Base-by-base conservation (phyloP, 2,113 vertebrate genomes). In the Martes martes region DNA sequence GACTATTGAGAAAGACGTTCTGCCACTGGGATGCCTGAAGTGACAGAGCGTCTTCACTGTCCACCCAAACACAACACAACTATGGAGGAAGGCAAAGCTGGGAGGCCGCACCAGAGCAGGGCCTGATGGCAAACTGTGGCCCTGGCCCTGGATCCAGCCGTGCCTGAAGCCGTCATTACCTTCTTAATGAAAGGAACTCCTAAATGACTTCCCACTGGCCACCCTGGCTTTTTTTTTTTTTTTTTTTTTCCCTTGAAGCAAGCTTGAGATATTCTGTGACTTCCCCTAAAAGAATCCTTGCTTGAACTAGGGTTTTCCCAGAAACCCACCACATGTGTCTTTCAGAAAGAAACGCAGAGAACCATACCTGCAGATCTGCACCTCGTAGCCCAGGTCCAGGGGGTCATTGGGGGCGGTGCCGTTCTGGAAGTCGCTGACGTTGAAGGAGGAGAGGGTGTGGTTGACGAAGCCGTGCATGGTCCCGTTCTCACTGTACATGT, bases 401-500 rank as follows among this genome's bases (percentile, higher is more conserved):
- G 99, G 99, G 59, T 99, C 95, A 0, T 97, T 95, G 28, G 99
- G 99, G 28, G 98, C 99, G 0, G 99, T 99, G 97, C 99, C 99
- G 0, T 98, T 94, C 98, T 99, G 99, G 97, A 99, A 99, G 99
- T 99, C 99, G 5, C 98, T 99, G 98, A 99, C 99, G 55, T 99
- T 99, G 98, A 99, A 99, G 98, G 99, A 99, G 86, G 99, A 99
- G 59, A 99, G 99, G 0, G 99, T 99, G 99, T 99, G 99, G 98
- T 99, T 99, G 97, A 99, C 98, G 76, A 99, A 99, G 98, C 99
- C 99, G 4, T 99, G 99, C 99, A 99, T 99, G 96, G 99, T 99
- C 95, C 99, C 99, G 16, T 99, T 99, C 45, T 98, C 97, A 96
- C 99, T 99, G 99, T 99, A 99, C 98, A 99, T 99, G 98, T 99